Base-by-base conservation (phyloP, 2,113 vertebrate genomes). In the Takifugu bimaculatus region DNA sequence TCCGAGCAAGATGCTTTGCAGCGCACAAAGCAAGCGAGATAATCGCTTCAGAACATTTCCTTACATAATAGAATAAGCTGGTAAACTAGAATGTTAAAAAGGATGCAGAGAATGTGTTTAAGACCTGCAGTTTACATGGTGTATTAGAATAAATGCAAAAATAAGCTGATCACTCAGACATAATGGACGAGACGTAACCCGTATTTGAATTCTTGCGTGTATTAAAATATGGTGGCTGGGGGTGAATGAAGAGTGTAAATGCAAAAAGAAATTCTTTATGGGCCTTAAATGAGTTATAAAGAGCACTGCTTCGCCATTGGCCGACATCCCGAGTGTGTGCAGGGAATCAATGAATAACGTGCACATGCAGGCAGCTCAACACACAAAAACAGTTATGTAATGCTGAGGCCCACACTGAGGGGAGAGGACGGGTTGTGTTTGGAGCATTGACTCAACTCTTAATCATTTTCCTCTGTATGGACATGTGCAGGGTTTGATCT, bases 311-410 rank as follows among this genome's bases (percentile, higher is more conserved):
- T 63, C 1, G 45, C 45, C 56, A 78, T 66, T 88, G 81, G 80
- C 80, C 74, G 69, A 55, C 47, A 55, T 80, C 72, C 68, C 56
- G 32, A 65, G 79, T 72, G 65, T 83, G 74, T 70, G 80, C 81
- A 75, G 73, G 57, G 78, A 72, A 81, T 80, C 78, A 70, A 42
- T 59, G 83, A 85, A 78, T 82, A 80, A 72, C 66, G 70, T 42
- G 54, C 66, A 72, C 76, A 82, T 75, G 79, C 60, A 57, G 74
- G 64, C 76, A 52, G 75, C 53, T 63, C 55, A 44, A 71, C 80
- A 65, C 79, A 80, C 69, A 71, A 84, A 83, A 80, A 81, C 83
- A 81, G 75, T 88, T 89, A 89, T 87, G 84, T 84, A 88, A 89
- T 73, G 47, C 57, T 43, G 87, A 85, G 85, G 85, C 87, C 87